Conservation (phyloP, 2,797 vertebrate species). For the Apodemus agrarius region DNA sequence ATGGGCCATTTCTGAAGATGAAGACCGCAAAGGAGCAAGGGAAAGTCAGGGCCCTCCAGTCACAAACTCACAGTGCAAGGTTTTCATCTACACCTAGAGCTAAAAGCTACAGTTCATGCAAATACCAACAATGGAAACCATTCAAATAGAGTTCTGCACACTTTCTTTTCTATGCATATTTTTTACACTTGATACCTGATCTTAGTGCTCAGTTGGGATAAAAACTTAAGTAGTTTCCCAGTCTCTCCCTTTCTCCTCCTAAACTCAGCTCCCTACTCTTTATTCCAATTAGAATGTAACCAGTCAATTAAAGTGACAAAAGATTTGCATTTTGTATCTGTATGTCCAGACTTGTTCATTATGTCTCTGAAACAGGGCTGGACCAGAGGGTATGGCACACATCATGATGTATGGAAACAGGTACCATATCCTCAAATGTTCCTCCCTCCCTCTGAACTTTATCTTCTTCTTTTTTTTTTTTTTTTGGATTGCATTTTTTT, state of each 20-base stretch:
- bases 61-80: not conserved
- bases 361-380: not conserved
- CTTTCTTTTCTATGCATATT: not conserved
- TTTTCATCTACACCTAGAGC: not conserved
- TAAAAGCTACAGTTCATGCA: not conserved
- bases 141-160: not conserved
- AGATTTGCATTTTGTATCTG: not conserved
- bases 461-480: too few species aligned
- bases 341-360: not conserved
- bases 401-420: not conserved
- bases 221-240: not conserved
- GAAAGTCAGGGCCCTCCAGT: not conserved
- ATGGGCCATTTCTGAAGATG: not conserved
- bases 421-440: not conserved
- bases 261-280: too few species aligned
- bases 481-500: too few species aligned
- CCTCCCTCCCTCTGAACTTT: not conserved
- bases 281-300: not conserved
- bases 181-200: not conserved
- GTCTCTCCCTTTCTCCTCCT: not conserved
- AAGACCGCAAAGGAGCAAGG: not conserved
- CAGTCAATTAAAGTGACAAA: not conserved
- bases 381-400: not conserved
- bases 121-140: not conserved
- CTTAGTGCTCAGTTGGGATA: not conserved